Evolutionary conservation across 2,797 vertebrate genomes (phyloP).

Genomic region (Lacerta agilis): DNA sequence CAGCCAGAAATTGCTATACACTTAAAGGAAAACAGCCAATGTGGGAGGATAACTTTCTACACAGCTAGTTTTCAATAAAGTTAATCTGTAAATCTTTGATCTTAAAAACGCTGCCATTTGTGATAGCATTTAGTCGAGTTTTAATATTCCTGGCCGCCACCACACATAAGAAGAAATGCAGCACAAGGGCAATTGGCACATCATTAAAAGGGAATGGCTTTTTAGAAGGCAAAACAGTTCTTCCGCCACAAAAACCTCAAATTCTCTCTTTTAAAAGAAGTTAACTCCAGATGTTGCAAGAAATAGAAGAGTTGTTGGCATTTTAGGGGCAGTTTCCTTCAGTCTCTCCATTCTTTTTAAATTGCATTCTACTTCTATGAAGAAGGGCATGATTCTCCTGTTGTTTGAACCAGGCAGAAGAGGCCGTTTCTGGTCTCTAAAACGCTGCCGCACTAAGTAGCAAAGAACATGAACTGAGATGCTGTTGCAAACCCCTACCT

Average conservation of each 20-base stretch:
- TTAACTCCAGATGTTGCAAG: background rate
- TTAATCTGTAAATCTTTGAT: background rate
- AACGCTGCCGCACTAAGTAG: background rate
- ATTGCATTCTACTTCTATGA: background rate
- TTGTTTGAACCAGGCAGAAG: background rate
- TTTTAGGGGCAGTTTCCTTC: background rate
- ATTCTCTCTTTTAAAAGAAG: constrained; percentile 6
- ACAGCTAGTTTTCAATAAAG: background rate
- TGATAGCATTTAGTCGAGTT: background rate
- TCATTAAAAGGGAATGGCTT: background rate
- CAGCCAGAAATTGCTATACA: background rate
- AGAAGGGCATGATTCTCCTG: background rate
- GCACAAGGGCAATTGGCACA: background rate
- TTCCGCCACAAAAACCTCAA: constrained; percentile 9
- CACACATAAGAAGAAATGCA: background rate
- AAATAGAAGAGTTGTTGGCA: background rate
- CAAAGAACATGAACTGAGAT: background rate
- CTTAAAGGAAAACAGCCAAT: background rate
- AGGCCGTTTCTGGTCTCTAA: background rate
- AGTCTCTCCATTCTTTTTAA: background rate
- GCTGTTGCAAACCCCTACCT: background rate
- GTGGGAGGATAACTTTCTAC: background rate
- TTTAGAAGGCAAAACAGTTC: constrained; percentile 1
- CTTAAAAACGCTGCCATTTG: background rate
- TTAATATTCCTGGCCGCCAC: background rate